phyloP scores from a whole-genome alignment of 2,797 vertebrate species.

The Lutjanus argentimaculatus region DNA sequence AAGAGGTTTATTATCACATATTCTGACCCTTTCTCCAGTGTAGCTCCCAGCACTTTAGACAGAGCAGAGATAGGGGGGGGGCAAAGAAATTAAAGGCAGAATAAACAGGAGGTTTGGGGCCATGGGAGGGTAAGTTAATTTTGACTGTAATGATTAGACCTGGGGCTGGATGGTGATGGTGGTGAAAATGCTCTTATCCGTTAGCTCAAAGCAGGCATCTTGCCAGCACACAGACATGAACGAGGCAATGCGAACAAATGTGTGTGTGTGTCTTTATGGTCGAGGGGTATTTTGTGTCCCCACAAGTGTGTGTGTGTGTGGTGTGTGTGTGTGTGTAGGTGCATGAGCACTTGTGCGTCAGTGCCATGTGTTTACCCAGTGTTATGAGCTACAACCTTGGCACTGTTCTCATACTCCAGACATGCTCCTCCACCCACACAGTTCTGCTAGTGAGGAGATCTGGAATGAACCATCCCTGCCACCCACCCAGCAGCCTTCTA shows the following conservation, averaged over 20 bases:
- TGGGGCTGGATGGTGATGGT: constrained; percentile 16
- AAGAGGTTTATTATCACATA: constrained; percentile 43
- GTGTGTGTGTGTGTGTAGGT: constrained; percentile 7
- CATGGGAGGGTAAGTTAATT: constrained; percentile 56
- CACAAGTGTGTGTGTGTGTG: background rate
- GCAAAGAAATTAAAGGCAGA: constrained; percentile 50
- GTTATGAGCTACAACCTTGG: constrained; percentile 80
- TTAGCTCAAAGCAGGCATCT: constrained; percentile 40
- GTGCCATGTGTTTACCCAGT: constrained; percentile 71
- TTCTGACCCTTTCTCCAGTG: constrained; percentile 17
- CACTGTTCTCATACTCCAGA: constrained; percentile 76
- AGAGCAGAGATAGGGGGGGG: constrained; percentile 14
- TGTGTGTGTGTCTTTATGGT: constrained; percentile 22
- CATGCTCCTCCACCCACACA: constrained; percentile 79
- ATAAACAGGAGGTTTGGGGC: constrained; percentile 47
- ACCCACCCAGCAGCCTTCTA: constrained; percentile 73
- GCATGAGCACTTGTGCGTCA: constrained; percentile 47
- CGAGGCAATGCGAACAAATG: background rate
- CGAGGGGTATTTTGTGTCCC: constrained; percentile 30
- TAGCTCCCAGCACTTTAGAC: constrained; percentile 46
- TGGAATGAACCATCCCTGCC: constrained; percentile 68
- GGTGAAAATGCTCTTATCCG: constrained; percentile 46
- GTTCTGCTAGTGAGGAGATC: constrained; percentile 72
- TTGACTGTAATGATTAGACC: constrained; percentile 56
- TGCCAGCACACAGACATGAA: constrained; percentile 32